Percentiles rank a stretch among this genome's conserved stretches.
Evolutionary conservation across 2,888 invertebrate species (phyloP).

Genomic region (Netelia virgata): DNA sequence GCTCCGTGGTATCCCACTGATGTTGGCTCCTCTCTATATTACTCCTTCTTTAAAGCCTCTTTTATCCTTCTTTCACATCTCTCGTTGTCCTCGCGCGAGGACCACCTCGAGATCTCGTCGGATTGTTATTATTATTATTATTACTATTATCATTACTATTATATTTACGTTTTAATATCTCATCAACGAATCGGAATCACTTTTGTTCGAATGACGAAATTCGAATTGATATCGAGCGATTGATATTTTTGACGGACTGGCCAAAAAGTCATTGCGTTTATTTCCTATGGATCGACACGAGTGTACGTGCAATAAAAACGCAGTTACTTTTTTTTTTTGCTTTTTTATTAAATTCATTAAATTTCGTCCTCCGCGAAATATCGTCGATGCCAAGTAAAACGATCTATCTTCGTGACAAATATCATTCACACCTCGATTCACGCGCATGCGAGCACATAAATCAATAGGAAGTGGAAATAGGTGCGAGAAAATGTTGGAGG

Average conservation of each 20-base stretch:
- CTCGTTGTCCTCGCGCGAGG: slow-evolving; percentile 24
- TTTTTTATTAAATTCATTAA: too few species aligned
- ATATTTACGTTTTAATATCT: slow-evolving; percentile 15
- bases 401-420: slow-evolving; percentile 79
- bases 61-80: slow-evolving; percentile 33
- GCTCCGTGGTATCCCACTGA: slow-evolving; percentile 64
- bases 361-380: too few species aligned
- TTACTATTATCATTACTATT: neutral
- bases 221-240: too few species aligned
- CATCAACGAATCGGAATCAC: neutral
- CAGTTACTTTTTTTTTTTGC: too few species aligned
- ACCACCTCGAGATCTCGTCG: slow-evolving; percentile 57
- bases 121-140: slow-evolving; percentile 40
- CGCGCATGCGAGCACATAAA: slow-evolving; percentile 58
- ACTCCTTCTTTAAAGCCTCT: slow-evolving; percentile 56
- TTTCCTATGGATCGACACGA: too few species aligned
- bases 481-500: slow-evolving; percentile 20
- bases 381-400: slow-evolving; percentile 31
- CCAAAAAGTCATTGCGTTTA: too few species aligned
- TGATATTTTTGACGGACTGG: too few species aligned
- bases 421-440: slow-evolving; percentile 65
- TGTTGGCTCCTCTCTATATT: slow-evolving; percentile 59
- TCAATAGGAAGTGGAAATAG: slow-evolving; percentile 23
- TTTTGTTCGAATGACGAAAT: neutral
- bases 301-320: too few species aligned